Conservation (phyloP, 2,888 invertebrate genomes). For the Aphidoletes aphidimyza region DNA sequence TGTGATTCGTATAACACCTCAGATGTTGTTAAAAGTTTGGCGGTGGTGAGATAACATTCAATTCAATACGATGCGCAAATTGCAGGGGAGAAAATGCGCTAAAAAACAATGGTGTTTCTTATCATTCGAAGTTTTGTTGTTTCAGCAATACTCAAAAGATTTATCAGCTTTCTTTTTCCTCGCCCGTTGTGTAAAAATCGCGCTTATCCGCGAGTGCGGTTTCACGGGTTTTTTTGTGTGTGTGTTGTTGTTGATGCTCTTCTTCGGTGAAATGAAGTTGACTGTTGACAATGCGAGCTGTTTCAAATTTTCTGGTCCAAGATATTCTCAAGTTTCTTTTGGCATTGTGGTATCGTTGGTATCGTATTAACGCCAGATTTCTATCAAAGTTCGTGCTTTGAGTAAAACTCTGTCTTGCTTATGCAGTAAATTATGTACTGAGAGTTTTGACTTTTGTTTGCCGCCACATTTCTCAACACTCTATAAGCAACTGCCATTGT, state of each 20-base stretch:
- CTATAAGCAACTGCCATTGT: background rate
- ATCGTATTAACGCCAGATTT: slow-evolving; percentile 20
- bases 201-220: background rate
- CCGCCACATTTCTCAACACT: slow-evolving; percentile 7
- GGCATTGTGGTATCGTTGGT: background rate
- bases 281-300: background rate
- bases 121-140: slow-evolving; percentile 43
- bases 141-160: slow-evolving; percentile 40
- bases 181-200: background rate
- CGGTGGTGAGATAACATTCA: background rate
- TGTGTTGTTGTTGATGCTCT: too few species aligned
- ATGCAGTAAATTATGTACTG: slow-evolving; percentile 30
- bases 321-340: too few species aligned
- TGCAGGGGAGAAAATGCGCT: background rate
- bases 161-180: slow-evolving; percentile 7
- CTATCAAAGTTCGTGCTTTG: slow-evolving; percentile 47
- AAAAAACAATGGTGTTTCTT: slow-evolving; percentile 32
- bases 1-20: background rate
- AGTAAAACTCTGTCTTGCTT: background rate
- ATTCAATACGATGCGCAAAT: background rate
- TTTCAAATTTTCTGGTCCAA: slow-evolving; percentile 45
- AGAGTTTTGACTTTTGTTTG: slow-evolving; percentile 49
- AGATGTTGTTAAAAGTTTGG: background rate
- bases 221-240: background rate
- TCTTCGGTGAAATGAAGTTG: too few species aligned